Base-by-base conservation (phyloP, 1,140 invertebrate genomes). In the Megalopta genalis region DNA sequence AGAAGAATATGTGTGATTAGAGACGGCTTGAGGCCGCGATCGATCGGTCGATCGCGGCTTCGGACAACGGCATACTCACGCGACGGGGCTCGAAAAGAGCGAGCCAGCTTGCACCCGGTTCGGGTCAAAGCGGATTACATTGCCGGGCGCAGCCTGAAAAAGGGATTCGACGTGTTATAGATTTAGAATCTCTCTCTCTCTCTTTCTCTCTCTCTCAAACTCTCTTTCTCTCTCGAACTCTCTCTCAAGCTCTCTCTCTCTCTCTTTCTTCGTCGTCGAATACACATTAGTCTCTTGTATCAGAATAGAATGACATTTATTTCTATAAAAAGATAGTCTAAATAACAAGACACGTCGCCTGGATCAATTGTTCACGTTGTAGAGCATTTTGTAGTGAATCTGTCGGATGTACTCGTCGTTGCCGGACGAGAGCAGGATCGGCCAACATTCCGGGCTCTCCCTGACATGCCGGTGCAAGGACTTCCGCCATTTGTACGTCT, bases 401-500 rank as follows among this genome's bases (percentile, higher is more conserved):
- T 93, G 92, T 66, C 87, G 85, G 71, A 91, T 91, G 75, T 90
- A 90, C 64, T 93, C 91, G n/a, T 86, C 85, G 54, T 92, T 91
- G 14, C 90, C 91, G 12, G 90, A 90, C 1, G 80, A 90, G 0
- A 93, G 76, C 0, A 93, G 88, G n/a, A 90, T 68, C 16, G 93
- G 93, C 90, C 92, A 93, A 83, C 92, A 93, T 66, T 92, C 89
- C 5, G 90, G 90, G 63, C 80, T 91, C 63, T 93, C 91, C 14
- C 93, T 90, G 1, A 93, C 89, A 80, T 95, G 94, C n/a, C 93
- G 91, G 46, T 92, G 91, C 42, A 94, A 82, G 3, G 94, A 94
- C 63, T 93, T 93, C 81, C 90, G 92, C 88, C 93, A 93, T 66
- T 93, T 93, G 89, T 94, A 94, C 2, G 91, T 89, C 62, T 93